Evolutionary conservation across 2,113 vertebrate genomes (phyloP), one percentile per base, ranked within the genome.

Genomic region (Albula goreensis): DNA sequence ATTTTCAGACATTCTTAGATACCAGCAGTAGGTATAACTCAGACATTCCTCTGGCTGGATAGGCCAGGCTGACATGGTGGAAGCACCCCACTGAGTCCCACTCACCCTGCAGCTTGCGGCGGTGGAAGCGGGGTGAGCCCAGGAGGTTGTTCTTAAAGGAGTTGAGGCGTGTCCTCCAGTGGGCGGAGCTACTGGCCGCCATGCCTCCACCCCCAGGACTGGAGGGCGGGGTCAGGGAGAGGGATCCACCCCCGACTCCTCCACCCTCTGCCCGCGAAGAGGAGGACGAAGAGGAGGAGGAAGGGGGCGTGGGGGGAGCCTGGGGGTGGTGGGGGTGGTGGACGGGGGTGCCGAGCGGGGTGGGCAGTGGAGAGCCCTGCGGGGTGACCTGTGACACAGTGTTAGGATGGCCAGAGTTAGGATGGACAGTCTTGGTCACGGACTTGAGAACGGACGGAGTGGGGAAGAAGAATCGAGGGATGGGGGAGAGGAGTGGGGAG

Each of bases 61-160:
- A 41, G 31, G 31, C 31, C 31, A 41, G 0, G 60, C 17, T 2
- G 60, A 4, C 49, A 49, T 48, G 8, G 60, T 48, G 60, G 74
- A 66, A 25, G 6, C 63, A 17, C 63, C 66, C 52, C 41, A 77
- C 51, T 15, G 56, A 3, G 41, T 9, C 8, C 8, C 2, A 25
- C 91, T 93, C 91, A 97, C 97, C 97, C 95, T 98, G 97, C 89
- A 98, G 95, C 92, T 97, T 98, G 94, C 97, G 97, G 50, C 97
- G 96, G 78, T 98, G 97, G 93, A 98, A 98, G 78, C 97, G 97
- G 0, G 97, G 97, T 0, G 97, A 98, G 25, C 97, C 97, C 93
- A 98, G 95, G 88, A 98, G 96, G 90, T 97, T 98, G 94, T 98
- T 98, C 89, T 97, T 97, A 92, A 98, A 97, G 2, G 97, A 98